Percentiles rank a stretch among this genome's conserved stretches.
Evolutionary conservation across 1,140 invertebrate species (phyloP).

Genomic region (Pantala flavescens): DNA sequence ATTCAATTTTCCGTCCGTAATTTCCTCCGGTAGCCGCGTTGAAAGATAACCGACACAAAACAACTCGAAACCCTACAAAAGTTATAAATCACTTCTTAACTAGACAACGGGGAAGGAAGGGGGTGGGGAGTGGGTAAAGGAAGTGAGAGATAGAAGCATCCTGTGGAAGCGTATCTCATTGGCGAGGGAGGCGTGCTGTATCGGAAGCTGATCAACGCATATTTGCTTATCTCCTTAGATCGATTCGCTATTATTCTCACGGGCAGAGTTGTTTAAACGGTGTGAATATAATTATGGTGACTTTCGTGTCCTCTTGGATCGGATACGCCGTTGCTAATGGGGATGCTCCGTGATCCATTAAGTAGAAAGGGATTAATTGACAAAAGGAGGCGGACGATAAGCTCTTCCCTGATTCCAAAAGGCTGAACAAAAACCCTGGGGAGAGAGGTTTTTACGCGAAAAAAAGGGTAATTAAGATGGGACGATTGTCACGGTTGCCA

Average conservation of each 20-base stretch:
- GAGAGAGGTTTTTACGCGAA: no score
- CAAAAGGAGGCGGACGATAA: background rate
- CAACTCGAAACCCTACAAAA: no score
- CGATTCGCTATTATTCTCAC: slow-evolving; percentile 1
- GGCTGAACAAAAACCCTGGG: no score
- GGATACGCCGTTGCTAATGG: background rate
- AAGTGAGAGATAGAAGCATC: background rate
- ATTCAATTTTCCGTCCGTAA: no score
- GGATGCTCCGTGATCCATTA: background rate
- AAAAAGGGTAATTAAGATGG: no score
- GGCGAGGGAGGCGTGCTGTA: background rate
- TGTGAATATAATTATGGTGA: background rate
- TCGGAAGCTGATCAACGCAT: background rate
- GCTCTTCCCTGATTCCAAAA: background rate
- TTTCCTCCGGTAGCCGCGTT: no score
- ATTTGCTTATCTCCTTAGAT: background rate
- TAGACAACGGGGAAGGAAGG: background rate
- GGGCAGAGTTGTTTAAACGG: background rate
- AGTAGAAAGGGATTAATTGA: background rate
- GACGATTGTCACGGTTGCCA: no score
- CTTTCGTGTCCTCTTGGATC: background rate
- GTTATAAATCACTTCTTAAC: no score
- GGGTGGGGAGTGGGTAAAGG: background rate
- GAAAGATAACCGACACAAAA: no score
- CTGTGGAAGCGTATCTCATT: background rate